Percentiles rank a stretch among this genome's conserved stretches.
Evolutionary conservation across 2,888 invertebrate genomes (phyloP).

Genomic region (Dicyrtomina minuta): DNA sequence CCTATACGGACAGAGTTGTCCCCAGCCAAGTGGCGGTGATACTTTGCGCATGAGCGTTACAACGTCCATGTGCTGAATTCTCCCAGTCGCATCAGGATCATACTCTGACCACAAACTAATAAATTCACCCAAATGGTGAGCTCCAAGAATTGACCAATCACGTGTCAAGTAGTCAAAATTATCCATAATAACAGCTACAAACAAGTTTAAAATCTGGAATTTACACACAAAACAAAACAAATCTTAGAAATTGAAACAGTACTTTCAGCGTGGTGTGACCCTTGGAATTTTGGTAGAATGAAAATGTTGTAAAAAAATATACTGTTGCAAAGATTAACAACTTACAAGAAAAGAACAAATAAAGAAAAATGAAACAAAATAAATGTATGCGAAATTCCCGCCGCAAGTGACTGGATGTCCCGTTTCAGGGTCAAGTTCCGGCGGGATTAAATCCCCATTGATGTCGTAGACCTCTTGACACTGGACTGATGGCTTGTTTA

Average conservation of each 20-base stretch:
- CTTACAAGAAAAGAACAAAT: slow-evolving; percentile 65
- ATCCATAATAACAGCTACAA: slow-evolving; percentile 67
- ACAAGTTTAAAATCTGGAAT: slow-evolving; percentile 63
- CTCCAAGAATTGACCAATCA: slow-evolving; percentile 67
- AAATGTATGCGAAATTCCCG: slow-evolving; percentile 62
- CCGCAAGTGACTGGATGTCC: slow-evolving; percentile 57
- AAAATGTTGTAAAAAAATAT: neutral
- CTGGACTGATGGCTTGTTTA: slow-evolving; percentile 54
- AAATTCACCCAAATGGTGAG: slow-evolving; percentile 66
- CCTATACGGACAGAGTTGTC: slow-evolving; percentile 65
- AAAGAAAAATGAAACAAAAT: slow-evolving; percentile 66
- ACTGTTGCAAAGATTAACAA: neutral
- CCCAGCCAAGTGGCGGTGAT: slow-evolving; percentile 65
- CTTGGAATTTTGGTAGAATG: neutral
- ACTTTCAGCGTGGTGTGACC: neutral
- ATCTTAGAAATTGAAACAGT: neutral
- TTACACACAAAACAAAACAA: neutral
- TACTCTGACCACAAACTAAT: slow-evolving; percentile 67
- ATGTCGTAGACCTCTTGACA: slow-evolving; percentile 42
- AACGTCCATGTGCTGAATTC: slow-evolving; percentile 66
- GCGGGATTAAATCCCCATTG: slow-evolving; percentile 12
- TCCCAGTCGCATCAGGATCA: slow-evolving; percentile 66
- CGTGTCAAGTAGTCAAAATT: slow-evolving; percentile 66
- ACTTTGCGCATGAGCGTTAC: slow-evolving; percentile 65
- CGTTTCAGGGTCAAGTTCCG: slow-evolving; percentile 39